Evolutionary conservation across 1,140 invertebrate genomes (phyloP).

Genomic region (Leptinotarsa defecta): DNA sequence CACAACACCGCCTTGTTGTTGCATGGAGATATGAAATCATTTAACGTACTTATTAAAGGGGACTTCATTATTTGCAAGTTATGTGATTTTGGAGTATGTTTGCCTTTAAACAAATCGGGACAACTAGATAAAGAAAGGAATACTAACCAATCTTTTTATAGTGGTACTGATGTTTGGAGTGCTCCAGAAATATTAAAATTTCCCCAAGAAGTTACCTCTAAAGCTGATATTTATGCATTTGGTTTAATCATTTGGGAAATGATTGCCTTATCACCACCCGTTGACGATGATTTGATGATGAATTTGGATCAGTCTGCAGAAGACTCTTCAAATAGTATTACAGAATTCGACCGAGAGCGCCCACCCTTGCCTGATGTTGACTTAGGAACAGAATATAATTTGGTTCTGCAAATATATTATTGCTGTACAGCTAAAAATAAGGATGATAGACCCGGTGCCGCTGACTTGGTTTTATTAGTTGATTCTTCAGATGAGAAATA

Average conservation of each 20-base stretch:
- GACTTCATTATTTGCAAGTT: slow-evolving; percentile 77
- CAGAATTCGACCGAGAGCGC: slow-evolving; percentile 47
- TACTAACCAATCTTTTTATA: slow-evolving; percentile 57
- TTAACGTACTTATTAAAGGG: slow-evolving; percentile 76
- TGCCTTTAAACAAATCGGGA: slow-evolving; percentile 71
- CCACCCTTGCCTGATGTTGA: slow-evolving; percentile 70
- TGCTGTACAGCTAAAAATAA: slow-evolving; percentile 70
- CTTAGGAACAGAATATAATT: slow-evolving; percentile 64
- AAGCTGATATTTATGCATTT: slow-evolving; percentile 81
- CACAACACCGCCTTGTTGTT: slow-evolving; percentile 73
- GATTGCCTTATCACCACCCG: slow-evolving; percentile 73
- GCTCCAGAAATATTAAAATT: slow-evolving; percentile 73
- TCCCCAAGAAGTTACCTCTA: slow-evolving; percentile 65
- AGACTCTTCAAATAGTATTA: slow-evolving; percentile 30
- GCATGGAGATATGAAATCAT: slow-evolving; percentile 86
- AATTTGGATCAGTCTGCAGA: slow-evolving; percentile 41
- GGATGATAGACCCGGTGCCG: slow-evolving; percentile 66
- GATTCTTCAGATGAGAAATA: no score
- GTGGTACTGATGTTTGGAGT: slow-evolving; percentile 77
- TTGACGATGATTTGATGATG: slow-evolving; percentile 47
- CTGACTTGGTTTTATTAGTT: slow-evolving; percentile 39
- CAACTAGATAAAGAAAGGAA: slow-evolving; percentile 62
- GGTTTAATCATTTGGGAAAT: slow-evolving; percentile 83
- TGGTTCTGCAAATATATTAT: slow-evolving; percentile 71
- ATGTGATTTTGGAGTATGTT: slow-evolving; percentile 83